Base-by-base conservation (phyloP, 2,797 vertebrate species). In the Chanos chanos region DNA sequence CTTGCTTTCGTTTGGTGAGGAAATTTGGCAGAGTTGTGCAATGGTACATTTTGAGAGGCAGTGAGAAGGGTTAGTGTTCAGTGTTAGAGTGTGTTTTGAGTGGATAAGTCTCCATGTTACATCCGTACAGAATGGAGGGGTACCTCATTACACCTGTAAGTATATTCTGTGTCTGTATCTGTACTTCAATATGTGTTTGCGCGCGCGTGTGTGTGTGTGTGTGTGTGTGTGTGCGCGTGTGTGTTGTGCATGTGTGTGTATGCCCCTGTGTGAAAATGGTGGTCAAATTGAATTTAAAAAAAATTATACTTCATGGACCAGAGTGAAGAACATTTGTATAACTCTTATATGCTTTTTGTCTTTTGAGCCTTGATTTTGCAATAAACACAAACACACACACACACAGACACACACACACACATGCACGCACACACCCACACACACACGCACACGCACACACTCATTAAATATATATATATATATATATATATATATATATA, bases 71-170 rank as follows among this genome's bases (percentile, higher is more conserved):
- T 73, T 63, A 69, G 61, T 43, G 41, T 49, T 64, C 66, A 66
- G 50, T 44, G 55, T 64, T 78, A 74, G 76, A 82, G 72, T 68
- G 48, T 52, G 69, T 66, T 39, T 41, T 52, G 76, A 66, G 41
- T 27, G 52, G 61, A 49, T 52, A 64, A 78, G 85, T 76, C 92
- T 95, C 93, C 90, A 98, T 98, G 94, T 93, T 97, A 90, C 94
- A 96, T 91, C 86, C 93, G 75, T 93, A 92, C 92, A 97, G 94
- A 92, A 99, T 98, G 96, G 96, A 99, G 91, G 95, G 94, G 88
- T 99, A 97, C 82, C 92, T 99, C 86, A 92, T 96, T 86, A 85
- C 93, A 73, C 89, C 94, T 83, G 95, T 99, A 75, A 98, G 96
- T 97, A 95, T 81, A 28, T 33, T 31, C 30, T 31, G 15, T 28